A percentile compares a stretch with the other conserved stretches of the same genome.
Evolutionary conservation across 37 sponge, comb jelly and placozoan genomes (phyloP).

Genomic region (Chondrosia reniformis): DNA sequence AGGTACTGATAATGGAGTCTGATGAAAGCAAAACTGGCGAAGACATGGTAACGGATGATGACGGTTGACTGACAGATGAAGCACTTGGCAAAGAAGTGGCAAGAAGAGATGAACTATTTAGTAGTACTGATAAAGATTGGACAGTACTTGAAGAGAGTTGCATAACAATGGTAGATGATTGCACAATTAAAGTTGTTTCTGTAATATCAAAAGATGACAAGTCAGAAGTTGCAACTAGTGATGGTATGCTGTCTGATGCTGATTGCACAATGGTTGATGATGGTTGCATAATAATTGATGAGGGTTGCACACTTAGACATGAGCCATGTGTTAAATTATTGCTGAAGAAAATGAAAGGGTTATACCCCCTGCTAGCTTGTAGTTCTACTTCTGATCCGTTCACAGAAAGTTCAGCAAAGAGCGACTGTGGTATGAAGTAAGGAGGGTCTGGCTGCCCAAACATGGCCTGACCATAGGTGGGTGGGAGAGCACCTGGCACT

Average conservation of each 20-base stretch:
- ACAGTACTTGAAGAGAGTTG: not conserved
- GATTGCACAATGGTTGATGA: not conserved
- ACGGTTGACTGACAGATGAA: not conserved
- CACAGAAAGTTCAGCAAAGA: slow-evolving; percentile 20
- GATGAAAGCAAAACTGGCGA: not conserved
- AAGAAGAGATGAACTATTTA: not conserved
- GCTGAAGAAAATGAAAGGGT: slow-evolving; percentile 37
- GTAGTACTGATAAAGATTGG: not conserved
- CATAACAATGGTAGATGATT: not conserved
- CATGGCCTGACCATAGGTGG: slow-evolving; percentile 38
- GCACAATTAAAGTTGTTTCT: not conserved
- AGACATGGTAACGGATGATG: no score
- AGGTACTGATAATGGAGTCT: not conserved
- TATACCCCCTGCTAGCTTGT: slow-evolving; percentile 38
- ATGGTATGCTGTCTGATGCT: slow-evolving; percentile 10
- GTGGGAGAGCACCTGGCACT: slow-evolving; percentile 3
- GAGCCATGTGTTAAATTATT: slow-evolving; percentile 22
- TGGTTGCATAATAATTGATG: slow-evolving; percentile 3
- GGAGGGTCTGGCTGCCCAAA: slow-evolving; percentile 25
- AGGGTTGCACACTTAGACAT: slow-evolving; percentile 26
- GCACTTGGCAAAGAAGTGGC: not conserved
- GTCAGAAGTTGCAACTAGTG: not conserved
- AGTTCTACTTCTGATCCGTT: slow-evolving; percentile 2
- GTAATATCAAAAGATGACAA: not conserved
- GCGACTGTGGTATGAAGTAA: slow-evolving; percentile 14